Base-by-base conservation (phyloP, 2,797 vertebrate genomes). In the Diplodus puntazzo region DNA sequence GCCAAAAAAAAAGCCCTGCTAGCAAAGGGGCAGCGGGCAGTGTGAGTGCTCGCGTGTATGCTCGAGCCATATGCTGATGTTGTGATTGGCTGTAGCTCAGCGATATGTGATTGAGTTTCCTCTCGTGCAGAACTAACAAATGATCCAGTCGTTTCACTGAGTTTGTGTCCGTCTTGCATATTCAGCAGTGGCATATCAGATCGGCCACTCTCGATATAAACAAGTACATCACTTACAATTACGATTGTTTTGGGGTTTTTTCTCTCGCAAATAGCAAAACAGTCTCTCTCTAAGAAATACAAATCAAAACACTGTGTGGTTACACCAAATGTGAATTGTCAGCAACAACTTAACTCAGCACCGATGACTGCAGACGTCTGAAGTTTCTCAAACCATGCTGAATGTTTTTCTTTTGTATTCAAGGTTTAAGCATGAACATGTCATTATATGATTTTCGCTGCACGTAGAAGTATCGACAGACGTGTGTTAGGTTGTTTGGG, bases 31-130 rank as follows among this genome's bases (percentile, higher is more conserved):
- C 48, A 68, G 13, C 20, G 20, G 9, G 45, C 48, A 63, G 61
- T 50, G 23, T 23, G 58, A 39, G 67, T 30, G 11, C 27, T 55
- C 61, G 39, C 42, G 17, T 80, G 65, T 49, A 50, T 21, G 53
- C 50, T 30, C 27, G 9, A 86, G 69, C 42, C 48, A 57, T 76
- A 67, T 78, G 75, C 57, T 77, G 55, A 59, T 82, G 81, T 87
- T 87, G 65, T 75, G 63, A 67, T 78, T 88, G 84, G 80, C 79
- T 72, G 60, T 14, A 30, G 59, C 59, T 67, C 66, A 69, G 57
- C 27, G 16, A 73, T 78, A 76, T 82, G 49, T 67, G 77, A 87
- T 81, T 83, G 62, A 62, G 59, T 39, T 72, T 55, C 61, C 69
- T 61, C 52, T 72, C 63, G 63, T 69, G 45, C 46, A 68, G 25